Evolutionary conservation across 1,140 invertebrate species (phyloP), one percentile per base, ranked within the genome.

Genomic region (Tribolium madens): DNA sequence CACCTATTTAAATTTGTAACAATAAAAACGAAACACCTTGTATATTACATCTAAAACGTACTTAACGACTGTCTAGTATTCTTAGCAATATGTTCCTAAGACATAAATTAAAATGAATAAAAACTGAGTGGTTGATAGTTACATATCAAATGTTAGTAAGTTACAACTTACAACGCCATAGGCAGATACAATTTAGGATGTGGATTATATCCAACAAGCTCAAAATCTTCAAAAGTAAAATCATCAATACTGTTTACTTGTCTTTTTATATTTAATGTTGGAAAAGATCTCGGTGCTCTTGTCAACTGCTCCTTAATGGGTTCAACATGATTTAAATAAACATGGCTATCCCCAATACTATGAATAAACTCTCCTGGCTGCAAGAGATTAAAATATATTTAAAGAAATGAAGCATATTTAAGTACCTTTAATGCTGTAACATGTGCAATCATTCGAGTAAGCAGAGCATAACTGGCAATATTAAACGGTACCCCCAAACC

Each of bases 401-500:
- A 42, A n/a, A 42, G 9, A 42, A 9, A 9, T 0, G 9, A 9
- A 0, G 9, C 5, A 42, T 1, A 60, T 13, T 13, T 72, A 48
- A 17, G 10, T 13, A 91, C 91, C 87, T 97, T 92, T 7, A 99
- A 88, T 50, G 91, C 91, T 18, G 96, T 98, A 6, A 99, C 90
- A 86, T 99, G 95, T 68, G 98, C 98, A 80, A 99, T 94, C 96
- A 99, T 99, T 81, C 94, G 93, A 7, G 96, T 98, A 0, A 99
- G 88, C 3, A 99, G 84, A 0, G 97, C 92, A 88, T 99, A 99
- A 77, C 96, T 98, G 12, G 98, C 98, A 82, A 99, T 98, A 85
- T 99, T 99, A 84, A 99, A 99, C 13, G 98, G 98, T 1, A 99
- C 97, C 14, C 98, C 98, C 1, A 99, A 87, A 4, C 97, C 97